phyloP scores from a whole-genome alignment of 2,113 vertebrate genomes.

The Danio rerio region GRCz12tu NC_133186.1:14737501-14738000 shows the following conservation, averaged over 20 bases:
- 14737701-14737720: background rate
- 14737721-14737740: conserved; percentile 5
- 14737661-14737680: background rate
- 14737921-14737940: conserved; percentile 16
- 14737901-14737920: conserved; percentile 20
- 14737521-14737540: too few relatives aligned
- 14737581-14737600: too few relatives aligned
- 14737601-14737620: too few relatives aligned
- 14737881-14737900: conserved; percentile 39
- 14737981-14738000: conserved; percentile 24
- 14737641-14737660: too few relatives aligned
- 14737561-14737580: too few relatives aligned
- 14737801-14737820: conserved; percentile 64
- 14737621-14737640: too few relatives aligned
- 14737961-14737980: conserved; percentile 24
- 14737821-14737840: conserved; percentile 64
- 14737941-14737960: conserved; percentile 27
- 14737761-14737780: conserved; percentile 26
- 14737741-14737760: background rate
- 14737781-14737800: conserved; percentile 49
- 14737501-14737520: too few relatives aligned
- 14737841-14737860: conserved; percentile 59
- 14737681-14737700: background rate
- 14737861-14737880: conserved; percentile 53
- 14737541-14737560: too few relatives aligned